A percentile compares a stretch with the other conserved stretches of the same genome.
Conservation (phyloP, 2,797 vertebrate species). For the Catharus ustulatus region DNA sequence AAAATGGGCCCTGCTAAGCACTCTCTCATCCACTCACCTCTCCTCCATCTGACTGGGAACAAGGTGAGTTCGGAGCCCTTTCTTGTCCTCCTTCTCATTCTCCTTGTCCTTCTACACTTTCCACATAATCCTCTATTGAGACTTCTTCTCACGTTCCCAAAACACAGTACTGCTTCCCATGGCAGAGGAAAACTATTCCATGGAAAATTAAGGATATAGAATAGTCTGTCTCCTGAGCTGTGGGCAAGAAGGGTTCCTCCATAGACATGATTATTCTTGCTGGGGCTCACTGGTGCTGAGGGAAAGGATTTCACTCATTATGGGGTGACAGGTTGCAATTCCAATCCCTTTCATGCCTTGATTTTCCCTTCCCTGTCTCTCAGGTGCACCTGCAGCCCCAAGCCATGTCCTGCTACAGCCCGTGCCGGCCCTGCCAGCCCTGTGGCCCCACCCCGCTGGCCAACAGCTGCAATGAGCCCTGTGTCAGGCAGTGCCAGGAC, state of each 20-base stretch:
- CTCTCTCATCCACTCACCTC: background rate
- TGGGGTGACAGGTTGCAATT: background rate
- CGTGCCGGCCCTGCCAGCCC: background rate
- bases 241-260: no score
- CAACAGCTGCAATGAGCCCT: background rate
- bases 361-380: fast-evolving
- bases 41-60: background rate
- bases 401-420: background rate
- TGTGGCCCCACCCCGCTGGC: background rate
- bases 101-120: background rate
- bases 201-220: background rate
- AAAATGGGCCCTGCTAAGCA: background rate
- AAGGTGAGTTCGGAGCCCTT: background rate
- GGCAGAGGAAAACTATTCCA: background rate
- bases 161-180: no score
- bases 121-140: no score
- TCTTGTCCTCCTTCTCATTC: background rate
- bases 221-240: no score
- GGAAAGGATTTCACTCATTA: background rate
- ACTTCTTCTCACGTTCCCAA: background rate
- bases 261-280: background rate
- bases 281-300: no score
- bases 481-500: background rate
- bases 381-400: background rate
- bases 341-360: no score